Evolutionary conservation across 1,140 invertebrate genomes (phyloP).

Genomic region (Lamellibrachia luymesi): DNA sequence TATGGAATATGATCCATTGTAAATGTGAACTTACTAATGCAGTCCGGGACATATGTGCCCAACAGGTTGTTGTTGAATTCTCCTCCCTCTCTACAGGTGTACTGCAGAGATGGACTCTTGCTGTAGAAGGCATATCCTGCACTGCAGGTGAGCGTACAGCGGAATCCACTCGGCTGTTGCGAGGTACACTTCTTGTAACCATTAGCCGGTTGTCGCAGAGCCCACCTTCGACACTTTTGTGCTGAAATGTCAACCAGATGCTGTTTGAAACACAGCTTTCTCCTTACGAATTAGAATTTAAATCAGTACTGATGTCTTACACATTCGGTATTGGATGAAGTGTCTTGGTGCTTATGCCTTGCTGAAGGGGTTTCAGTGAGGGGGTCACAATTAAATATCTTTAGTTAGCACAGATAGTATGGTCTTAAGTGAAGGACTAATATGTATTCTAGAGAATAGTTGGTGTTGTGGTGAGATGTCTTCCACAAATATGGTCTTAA

Average conservation of each 20-base stretch:
- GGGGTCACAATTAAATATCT: no score
- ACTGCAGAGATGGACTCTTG: not conserved
- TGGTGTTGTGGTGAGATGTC: no score
- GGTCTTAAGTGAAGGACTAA: no score
- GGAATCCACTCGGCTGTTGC: not conserved
- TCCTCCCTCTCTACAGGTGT: not conserved
- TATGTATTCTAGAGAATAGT: no score
- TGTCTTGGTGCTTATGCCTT: not conserved
- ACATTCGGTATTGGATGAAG: not conserved
- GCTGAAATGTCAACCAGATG: not conserved
- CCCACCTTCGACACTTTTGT: not conserved
- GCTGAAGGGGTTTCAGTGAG: not conserved
- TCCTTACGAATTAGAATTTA: not conserved
- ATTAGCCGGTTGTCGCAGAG: not conserved
- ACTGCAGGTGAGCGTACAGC: not conserved
- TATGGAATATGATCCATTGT: not conserved
- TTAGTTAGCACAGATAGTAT: no score
- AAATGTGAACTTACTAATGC: constrained; percentile 1
- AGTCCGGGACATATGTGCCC: not conserved
- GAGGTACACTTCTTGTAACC: not conserved
- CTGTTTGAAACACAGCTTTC: not conserved
- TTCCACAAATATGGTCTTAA: no score
- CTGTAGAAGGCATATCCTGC: not conserved
- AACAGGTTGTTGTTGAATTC: not conserved
- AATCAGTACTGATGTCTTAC: not conserved